Conservation (phyloP, 2,888 invertebrate species). For the Aphrophora alni region DNA sequence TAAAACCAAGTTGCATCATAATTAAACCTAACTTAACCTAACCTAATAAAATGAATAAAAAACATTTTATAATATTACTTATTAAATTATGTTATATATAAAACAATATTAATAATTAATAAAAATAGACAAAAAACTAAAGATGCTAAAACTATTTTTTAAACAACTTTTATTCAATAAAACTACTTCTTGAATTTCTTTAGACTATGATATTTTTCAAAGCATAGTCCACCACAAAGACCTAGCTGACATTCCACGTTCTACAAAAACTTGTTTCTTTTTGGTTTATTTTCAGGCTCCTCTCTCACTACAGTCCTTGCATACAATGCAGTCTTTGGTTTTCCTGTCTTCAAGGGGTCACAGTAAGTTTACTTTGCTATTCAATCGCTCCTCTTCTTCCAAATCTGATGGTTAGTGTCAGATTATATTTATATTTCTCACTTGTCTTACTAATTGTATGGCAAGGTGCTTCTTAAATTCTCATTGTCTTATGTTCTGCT, state of each 20-base stretch:
- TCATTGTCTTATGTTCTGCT: constrained; percentile 19
- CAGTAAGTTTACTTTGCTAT: not conserved
- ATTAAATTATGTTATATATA: too few relatives aligned
- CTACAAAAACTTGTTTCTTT: constrained; percentile 17
- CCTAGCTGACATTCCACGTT: constrained; percentile 12
- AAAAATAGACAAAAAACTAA: too few relatives aligned
- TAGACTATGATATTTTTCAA: not conserved
- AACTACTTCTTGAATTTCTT: not conserved
- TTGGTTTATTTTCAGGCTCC: not conserved
- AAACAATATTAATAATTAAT: too few relatives aligned
- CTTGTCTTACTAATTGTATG: constrained; percentile 17
- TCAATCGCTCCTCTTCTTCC: not conserved
- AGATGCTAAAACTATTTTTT: too few relatives aligned
- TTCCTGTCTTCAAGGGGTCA: constrained; percentile 17
- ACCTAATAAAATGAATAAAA: too few relatives aligned
- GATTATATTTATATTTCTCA: constrained; percentile 18
- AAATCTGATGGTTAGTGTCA: constrained; percentile 11
- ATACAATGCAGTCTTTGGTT: constrained; percentile 19
- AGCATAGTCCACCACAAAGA: not conserved
- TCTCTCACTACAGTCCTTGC: constrained; percentile 8
- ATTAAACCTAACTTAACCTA: too few relatives aligned
- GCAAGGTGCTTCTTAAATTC: not conserved
- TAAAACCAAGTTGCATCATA: too few relatives aligned
- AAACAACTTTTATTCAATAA: too few relatives aligned
- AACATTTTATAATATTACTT: too few relatives aligned